Evolutionary conservation across 2,797 vertebrate genomes (phyloP), one percentile per base, ranked within the genome.

Genomic region (Dallia pectoralis): DNA sequence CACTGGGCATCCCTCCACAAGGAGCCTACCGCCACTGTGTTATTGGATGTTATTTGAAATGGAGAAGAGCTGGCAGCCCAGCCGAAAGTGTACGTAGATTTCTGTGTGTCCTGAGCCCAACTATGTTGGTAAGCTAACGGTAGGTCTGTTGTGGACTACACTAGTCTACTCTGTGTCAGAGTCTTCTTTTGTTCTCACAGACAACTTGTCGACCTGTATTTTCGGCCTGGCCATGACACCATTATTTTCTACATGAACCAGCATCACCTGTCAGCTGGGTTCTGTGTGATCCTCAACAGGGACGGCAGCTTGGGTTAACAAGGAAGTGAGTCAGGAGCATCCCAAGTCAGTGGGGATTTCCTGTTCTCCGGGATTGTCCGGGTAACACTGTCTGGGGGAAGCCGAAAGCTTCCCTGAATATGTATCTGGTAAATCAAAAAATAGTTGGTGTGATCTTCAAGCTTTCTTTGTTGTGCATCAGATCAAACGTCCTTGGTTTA

Each of bases 231-330:
- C 86, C 85, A 67, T 73, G 78, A 87, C 81, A 75, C 62, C 67
- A 86, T 85, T 86, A 78, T 77, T 84, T 66, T 36, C 62, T 75
- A 83, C n/a, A 30, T 82, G 77, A 76, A 76, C 64, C 32, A 74
- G 47, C 79, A 79, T 89, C 84, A 88, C 82, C 84, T 85, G 79
- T 78, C 78, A 65, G 71, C 44, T 75, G 69, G 75, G 79, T 73
- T 82, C 72, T 49, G 64, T 73, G 79, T 71, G 74, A 74, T 68
- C 77, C 79, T 75, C 75, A 69, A 83, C 65, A 72, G 75, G 73
- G 53, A 56, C 61, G 73, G 73, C 71, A 74, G 72, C 76, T 76
- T 56, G 74, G 78, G 77, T 75, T 2, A 72, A 68, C 76, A 59
- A 82, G 48, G 63, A 25, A 67, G 9, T 4, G 3, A 75, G 78